phyloP scores from a whole-genome alignment of 30 jellyfish, hydroid and myxozoan genomes.

The Haliclystus octoradiatus region DNA sequence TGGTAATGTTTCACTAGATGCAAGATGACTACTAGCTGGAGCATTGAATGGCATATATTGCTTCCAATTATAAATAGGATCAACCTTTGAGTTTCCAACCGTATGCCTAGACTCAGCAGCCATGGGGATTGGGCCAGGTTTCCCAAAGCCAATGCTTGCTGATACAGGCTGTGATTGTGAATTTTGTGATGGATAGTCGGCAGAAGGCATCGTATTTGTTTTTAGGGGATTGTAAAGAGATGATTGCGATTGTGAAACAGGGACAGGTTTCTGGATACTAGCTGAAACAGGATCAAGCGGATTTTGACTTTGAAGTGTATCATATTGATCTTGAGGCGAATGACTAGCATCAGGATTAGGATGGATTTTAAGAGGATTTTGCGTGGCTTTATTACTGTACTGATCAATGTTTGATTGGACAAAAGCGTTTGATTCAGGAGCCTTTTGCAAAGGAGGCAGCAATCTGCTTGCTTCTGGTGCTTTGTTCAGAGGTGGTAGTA shows the following conservation, averaged over 20 bases:
- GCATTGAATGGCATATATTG: conserved; percentile 62
- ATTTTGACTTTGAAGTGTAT: background rate
- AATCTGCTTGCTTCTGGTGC: background rate
- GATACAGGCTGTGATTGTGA: no score
- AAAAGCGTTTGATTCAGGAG: no score
- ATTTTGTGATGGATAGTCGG: background rate
- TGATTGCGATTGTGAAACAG: background rate
- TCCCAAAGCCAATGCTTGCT: background rate
- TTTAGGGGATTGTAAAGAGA: background rate
- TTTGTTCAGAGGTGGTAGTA: background rate
- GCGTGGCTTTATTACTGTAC: background rate
- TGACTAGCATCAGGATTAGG: background rate
- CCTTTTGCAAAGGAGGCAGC: background rate
- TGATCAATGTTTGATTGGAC: no score
- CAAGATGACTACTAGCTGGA: background rate
- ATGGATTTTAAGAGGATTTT: background rate
- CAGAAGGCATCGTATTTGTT: background rate
- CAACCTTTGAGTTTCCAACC: background rate
- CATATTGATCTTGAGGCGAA: background rate
- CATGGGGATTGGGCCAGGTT: background rate
- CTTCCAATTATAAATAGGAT: conserved; percentile 41
- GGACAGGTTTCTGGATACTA: background rate
- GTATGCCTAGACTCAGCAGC: background rate
- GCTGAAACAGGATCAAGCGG: background rate
- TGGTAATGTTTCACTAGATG: background rate